Base-by-base conservation (phyloP, 2,888 invertebrate species). In the Thecophora atra region DNA sequence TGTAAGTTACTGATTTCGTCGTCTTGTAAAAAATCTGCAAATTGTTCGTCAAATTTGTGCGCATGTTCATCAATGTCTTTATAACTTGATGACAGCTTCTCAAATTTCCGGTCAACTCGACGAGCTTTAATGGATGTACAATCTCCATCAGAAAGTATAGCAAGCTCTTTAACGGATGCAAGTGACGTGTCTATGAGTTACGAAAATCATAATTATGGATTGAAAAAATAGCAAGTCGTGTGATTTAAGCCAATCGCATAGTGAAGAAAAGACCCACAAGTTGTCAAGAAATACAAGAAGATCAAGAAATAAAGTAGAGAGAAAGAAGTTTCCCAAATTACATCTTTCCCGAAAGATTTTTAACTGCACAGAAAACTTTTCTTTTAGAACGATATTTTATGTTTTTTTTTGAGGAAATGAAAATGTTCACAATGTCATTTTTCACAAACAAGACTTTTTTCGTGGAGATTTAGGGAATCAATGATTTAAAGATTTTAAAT, bases 1-100 rank as follows among this genome's bases (percentile, higher is more conserved):
- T 87, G 87, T 65, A 87, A 79, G 74, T 81, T 82, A 78, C 84
- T 85, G 68, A 87, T 81, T 78, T 87, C 86, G 75, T 87, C 87
- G 72, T 84, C 85, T 71, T 81, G 81, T 28, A 87, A 81, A 67
- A 83, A 73, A 70, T 78, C 77, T 76, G 83, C 84, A 74, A 84
- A 85, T 67, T 85, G 77, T 74, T 81, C 81, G 75, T 86, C 84
- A 72, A 85, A 85, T 62, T 76, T 74, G 37, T 79, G 76, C 15
- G 78, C 79, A 54, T 78, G 79, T 65, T 79, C 80, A 74, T 83
- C 81, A 69, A 84, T 76, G 76, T 85, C 85, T 19, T 81, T 82
- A 70, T 80, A 76, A 75, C 82, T 81, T 56, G 82, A 79, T 75
- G 84, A 83, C 67, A 87, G 77, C 74, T 85, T 84, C 75, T 84